Evolutionary conservation across 2,888 invertebrate species (phyloP).

Genomic region (Clivina fossor): DNA sequence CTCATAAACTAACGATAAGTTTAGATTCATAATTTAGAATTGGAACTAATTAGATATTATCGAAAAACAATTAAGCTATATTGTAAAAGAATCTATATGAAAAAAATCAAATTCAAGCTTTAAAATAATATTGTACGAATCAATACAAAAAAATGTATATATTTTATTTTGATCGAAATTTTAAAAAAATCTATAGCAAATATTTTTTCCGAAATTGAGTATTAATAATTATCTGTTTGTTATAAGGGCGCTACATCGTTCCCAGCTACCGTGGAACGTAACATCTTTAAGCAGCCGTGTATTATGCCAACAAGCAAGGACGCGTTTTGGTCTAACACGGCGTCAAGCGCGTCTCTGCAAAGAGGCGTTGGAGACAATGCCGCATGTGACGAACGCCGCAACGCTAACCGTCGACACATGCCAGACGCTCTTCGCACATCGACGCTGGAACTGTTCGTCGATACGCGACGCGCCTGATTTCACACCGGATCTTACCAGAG

Average conservation of each 20-base stretch:
- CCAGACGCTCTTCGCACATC: constrained; percentile 68
- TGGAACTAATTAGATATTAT: too few species aligned
- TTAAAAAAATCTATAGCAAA: too few species aligned
- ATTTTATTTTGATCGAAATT: too few species aligned
- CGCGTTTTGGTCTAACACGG: constrained; percentile 58
- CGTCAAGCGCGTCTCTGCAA: constrained; percentile 67
- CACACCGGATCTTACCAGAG: constrained; percentile 76
- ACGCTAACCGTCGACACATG: constrained; percentile 69
- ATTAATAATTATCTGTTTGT: neutral
- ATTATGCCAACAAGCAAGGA: constrained; percentile 49
- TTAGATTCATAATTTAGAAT: too few species aligned
- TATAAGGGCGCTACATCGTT: constrained; percentile 51
- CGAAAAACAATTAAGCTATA: too few species aligned
- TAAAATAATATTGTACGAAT: too few species aligned
- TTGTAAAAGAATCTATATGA: too few species aligned
- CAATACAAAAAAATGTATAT: too few species aligned
- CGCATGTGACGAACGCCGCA: constrained; percentile 74
- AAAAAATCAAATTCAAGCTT: too few species aligned
- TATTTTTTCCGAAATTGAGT: neutral
- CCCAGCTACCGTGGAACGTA: constrained; percentile 50
- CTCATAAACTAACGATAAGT: too few species aligned
- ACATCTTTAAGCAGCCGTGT: constrained; percentile 44
- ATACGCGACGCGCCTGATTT: constrained; percentile 70
- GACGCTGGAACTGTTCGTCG: constrained; percentile 84
- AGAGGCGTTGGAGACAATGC: constrained; percentile 70